phyloP scores from a whole-genome alignment of 1,140 invertebrate genomes.

The Cydia fagiglandana region DNA sequence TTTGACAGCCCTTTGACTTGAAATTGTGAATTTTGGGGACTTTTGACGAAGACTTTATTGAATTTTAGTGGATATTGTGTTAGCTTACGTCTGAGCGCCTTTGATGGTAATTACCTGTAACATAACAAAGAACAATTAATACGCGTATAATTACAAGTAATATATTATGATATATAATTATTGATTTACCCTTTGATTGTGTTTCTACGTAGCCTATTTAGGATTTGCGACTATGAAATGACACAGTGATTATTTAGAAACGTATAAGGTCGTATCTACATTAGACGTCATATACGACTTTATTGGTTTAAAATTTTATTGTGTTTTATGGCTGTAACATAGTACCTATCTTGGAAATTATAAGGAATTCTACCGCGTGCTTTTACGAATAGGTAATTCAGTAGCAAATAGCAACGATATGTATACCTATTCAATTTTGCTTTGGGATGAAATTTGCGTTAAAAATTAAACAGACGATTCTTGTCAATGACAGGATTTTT shows the following conservation, averaged over 20 bases:
- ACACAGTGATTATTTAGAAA: neutral
- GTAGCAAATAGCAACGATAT: too few relatives aligned
- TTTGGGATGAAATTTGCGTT: too few relatives aligned
- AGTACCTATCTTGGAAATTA: too few relatives aligned
- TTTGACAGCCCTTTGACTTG: conserved; percentile 43
- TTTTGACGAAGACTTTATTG: conserved; percentile 15
- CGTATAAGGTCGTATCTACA: neutral
- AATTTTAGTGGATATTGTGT: conserved; percentile 29
- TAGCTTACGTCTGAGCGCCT: neutral
- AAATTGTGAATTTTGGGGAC: conserved; percentile 28
- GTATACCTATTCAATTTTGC: too few relatives aligned
- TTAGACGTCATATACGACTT: neutral
- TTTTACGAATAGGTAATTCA: too few relatives aligned
- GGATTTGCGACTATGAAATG: neutral
- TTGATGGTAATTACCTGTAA: conserved; percentile 17
- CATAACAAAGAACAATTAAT: neutral
- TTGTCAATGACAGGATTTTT: too few relatives aligned
- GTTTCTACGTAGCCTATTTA: neutral
- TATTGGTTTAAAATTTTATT: neutral
- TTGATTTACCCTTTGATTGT: neutral
- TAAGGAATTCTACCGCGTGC: too few relatives aligned
- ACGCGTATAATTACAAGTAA: neutral
- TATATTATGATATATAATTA: neutral
- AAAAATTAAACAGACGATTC: too few relatives aligned
- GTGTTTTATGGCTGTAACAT: too few relatives aligned